These are phyloP conservation scores for Megaustenia siamemsis DNA, from an alignment of 2,888 invertebrate species.

Conservation along the genomic window DNA sequence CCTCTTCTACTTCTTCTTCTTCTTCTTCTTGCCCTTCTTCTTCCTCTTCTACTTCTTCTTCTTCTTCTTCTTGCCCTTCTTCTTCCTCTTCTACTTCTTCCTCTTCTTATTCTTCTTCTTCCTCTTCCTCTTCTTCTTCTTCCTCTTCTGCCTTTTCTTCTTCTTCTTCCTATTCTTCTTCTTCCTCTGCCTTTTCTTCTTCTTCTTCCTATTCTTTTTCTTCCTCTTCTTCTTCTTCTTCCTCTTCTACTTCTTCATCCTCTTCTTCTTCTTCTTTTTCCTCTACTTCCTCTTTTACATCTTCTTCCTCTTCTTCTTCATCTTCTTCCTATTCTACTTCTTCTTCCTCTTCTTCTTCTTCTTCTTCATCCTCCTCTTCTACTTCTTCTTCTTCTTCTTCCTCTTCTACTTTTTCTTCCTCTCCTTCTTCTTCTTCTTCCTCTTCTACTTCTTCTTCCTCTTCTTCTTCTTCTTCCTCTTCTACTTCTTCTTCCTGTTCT, in stretches of 20 bases:
- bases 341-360: conserved; percentile 4
- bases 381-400: not conserved
- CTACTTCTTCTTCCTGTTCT: not conserved
- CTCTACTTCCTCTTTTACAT: not conserved
- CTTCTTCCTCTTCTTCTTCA: conserved; percentile 1
- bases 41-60: not conserved
- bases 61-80: conserved; percentile 23
- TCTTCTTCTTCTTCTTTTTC: not conserved
- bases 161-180: not conserved
- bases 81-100: conserved; percentile 12
- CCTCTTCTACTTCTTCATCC: not conserved
- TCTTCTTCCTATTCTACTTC: conserved; percentile 22
- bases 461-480: not conserved
- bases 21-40: not conserved
- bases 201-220: not conserved
- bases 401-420: not conserved
- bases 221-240: not conserved
- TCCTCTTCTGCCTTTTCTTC: not conserved
- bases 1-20: not conserved
- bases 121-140: not conserved
- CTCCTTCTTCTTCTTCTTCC: not conserved
- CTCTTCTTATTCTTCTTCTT: conserved; percentile 1
- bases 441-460: not conserved
- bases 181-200: not conserved
- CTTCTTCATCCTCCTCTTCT: not conserved